Base-by-base conservation (phyloP, 1,140 invertebrate species). In the Drosophila biarmipes region DNA sequence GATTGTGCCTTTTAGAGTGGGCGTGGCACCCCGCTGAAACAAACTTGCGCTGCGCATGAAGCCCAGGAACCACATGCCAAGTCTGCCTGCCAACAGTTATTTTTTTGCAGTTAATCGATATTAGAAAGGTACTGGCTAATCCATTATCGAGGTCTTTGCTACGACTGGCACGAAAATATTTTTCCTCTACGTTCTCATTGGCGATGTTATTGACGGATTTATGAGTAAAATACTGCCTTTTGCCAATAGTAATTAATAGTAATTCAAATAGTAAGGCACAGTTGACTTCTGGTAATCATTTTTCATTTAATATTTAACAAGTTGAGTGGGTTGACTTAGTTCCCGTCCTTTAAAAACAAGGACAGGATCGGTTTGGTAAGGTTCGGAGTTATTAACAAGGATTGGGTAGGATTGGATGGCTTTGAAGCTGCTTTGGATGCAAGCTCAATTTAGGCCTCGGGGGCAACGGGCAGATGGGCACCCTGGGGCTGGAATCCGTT, bases 401-500 rank as follows among this genome's bases (percentile, higher is more conserved):
- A 29, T 53, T 31, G 7, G 15, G 11, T 8, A 10, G 46, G 37
- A 24, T 11, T 10, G 10, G 37, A 8, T 55, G 35, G 52, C 52
- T 15, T 17, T 24, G 2, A 38, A 49, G 17, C n/a, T 68, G 62
- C 35, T 27, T 27, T 12, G 17, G 29, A 7, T 11, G 37, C 14
- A 29, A 35, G 21, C 15, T n/a, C n/a, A n/a, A 42, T 38, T 85
- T 81, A 90, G n/a, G 53, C 73, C 10, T 14, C 14, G n/a, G 78
- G 76, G 27, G 78, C 87, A 43, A 80, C 80, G 57, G 95, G 95
- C 57, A 96, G 90, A 92, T 96, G 95, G 10, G 93, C 94, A 14
- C 95, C 95, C 89, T 94, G 93, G 45, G 95, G 95, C 80, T 95
- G 94, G 93, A 95, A 97, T 54, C 96, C 96, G 87, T 95, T 95